Base-by-base conservation (phyloP, 2,888 invertebrate genomes). In the Caenorhabditis doughertyi region DNA sequence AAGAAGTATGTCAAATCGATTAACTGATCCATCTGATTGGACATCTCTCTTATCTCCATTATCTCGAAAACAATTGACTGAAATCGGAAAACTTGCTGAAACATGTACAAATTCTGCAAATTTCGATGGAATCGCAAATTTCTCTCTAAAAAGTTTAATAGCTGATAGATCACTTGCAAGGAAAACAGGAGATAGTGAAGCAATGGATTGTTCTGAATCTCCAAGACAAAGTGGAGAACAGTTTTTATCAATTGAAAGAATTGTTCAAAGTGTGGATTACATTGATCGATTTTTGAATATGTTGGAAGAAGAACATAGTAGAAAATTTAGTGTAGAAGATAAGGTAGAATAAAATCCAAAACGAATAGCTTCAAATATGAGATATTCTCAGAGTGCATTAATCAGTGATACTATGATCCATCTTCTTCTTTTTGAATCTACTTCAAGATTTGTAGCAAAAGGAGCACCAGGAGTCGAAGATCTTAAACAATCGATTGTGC, bases 211-310 rank as follows among this genome's bases (percentile, higher is more conserved):
- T 21, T 56, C 67, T 9, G 27, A 13, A 25, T 68, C 60, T 18
- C 58, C 67, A 21, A 47, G 56, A 44, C 64, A 62, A 13, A 16
- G 47, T n/a, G 44, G 51, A 29, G 77, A 58, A 39, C 73, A 44
- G 49, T 81, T 83, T 21, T 55, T 89, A 51, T 76, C 85, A 3
- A 86, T 89, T 44, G 85, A 88, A 47, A 51, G 87, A 39, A 80
- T 90, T 23, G 88, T 90, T 9, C 65, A 85, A 32, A 82, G 85
- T 27, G 85, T 90, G 16, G 90, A 90, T 64, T 90, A 85, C 76
- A 83, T 88, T 39, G 89, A 90, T 74, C 85, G 88, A 23, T 80
- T 89, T 55, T 58, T 88, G 60, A 62, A 64, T 51, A 32, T 85
- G 25, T 60, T 87, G 21, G 87, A 88, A 56, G 80, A 68, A 23